These are phyloP conservation scores for Arbacia lixula DNA, from an alignment of 53 echinoderm and acorn worm genomes.

Conservation along the genomic window DNA sequence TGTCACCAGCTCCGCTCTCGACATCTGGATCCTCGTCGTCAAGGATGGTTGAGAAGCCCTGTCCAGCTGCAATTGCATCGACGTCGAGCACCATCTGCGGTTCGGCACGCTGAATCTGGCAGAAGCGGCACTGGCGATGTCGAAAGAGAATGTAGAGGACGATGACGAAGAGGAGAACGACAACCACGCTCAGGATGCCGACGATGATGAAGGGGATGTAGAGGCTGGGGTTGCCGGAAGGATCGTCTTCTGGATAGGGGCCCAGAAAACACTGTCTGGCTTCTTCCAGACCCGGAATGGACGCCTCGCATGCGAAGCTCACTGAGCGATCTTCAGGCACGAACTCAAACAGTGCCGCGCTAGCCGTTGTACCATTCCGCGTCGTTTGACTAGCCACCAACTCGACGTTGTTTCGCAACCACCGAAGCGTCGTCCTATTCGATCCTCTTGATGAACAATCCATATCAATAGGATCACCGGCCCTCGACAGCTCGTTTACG, in stretches of 20 bases:
- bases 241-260: constrained; percentile 50
- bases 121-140: constrained; percentile 80
- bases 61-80: constrained; percentile 43
- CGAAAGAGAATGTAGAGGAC: constrained; percentile 78
- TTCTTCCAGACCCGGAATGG: constrained; percentile 22
- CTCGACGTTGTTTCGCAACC: constrained; percentile 64
- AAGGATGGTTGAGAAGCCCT: constrained; percentile 25
- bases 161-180: constrained; percentile 75
- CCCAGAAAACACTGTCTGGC: constrained; percentile 56
- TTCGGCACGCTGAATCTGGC: constrained; percentile 53
- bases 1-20: not conserved
- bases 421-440: constrained; percentile 44
- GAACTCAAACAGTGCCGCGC: constrained; percentile 15
- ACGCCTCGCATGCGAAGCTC: constrained; percentile 61
- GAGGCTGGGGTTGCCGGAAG: constrained; percentile 38
- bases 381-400: not conserved
- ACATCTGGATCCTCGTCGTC: constrained; percentile 3
- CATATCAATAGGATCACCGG: constrained; percentile 42
- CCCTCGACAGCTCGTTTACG: not conserved
- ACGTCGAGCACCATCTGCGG: constrained; percentile 66
- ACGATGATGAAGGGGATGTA: constrained; percentile 76
- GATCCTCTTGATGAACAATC: constrained; percentile 58
- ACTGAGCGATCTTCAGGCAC: constrained; percentile 15
- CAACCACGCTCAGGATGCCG: constrained; percentile 80
- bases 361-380: constrained; percentile 38